These are phyloP conservation scores for Silurus meridionalis DNA, from an alignment of 2,113 vertebrate genomes.

Conservation along the genomic window DNA sequence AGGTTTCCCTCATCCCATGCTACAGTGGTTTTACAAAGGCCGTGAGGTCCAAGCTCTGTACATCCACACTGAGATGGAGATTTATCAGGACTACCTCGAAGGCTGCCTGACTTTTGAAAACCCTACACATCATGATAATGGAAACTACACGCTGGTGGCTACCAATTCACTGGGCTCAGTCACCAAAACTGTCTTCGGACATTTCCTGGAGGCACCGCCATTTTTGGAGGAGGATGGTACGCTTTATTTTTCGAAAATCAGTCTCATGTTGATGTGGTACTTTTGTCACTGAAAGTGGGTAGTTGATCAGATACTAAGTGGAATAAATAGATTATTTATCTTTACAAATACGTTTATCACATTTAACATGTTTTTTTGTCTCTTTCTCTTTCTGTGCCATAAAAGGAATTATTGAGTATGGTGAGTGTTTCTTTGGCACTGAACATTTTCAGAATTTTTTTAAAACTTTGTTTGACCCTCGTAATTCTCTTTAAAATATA, in stretches of 20 bases:
- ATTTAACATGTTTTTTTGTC: constrained; percentile 58
- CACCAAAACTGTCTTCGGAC: constrained; percentile 88
- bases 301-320: not conserved
- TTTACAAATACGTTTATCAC: constrained; percentile 46
- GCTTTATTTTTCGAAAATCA: not conserved
- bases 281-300: not conserved
- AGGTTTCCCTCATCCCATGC: constrained; percentile 86
- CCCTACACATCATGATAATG: constrained; percentile 95
- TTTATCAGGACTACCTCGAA: constrained; percentile 87
- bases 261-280: not conserved
- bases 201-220: constrained; percentile 84
- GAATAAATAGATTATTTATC: not conserved
- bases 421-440: constrained; percentile 62
- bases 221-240: constrained; percentile 58
- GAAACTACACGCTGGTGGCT: constrained; percentile 95
- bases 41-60: constrained; percentile 83
- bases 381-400: constrained; percentile 51
- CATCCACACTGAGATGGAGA: constrained; percentile 84
- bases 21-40: constrained; percentile 88
- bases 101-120: constrained; percentile 94
- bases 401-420: constrained; percentile 62
- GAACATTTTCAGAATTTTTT: constrained; percentile 14
- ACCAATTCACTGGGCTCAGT: constrained; percentile 86
- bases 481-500: constrained; percentile 10
- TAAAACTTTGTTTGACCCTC: not conserved